Percentiles rank a stretch among this genome's conserved stretches.
Conservation (phyloP, 2,113 vertebrate species). For the Mesitornis unicolor region DNA sequence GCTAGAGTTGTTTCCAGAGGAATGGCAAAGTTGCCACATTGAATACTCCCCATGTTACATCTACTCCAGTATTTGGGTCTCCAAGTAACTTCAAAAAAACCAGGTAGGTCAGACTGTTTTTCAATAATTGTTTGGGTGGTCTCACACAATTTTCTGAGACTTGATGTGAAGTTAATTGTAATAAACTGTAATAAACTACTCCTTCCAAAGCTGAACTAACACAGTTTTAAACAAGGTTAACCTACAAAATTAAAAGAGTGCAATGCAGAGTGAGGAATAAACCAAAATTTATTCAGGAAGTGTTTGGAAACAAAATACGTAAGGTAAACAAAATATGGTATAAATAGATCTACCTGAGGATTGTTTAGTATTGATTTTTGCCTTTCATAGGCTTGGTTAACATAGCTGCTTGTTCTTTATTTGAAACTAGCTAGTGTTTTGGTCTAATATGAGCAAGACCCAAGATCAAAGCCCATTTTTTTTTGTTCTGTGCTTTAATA, state of each 20-base stretch:
- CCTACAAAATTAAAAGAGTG: fast-evolving
- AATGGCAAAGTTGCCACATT: neutral
- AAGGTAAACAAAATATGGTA: neutral
- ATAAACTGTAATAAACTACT: too few species aligned
- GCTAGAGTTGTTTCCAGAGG: neutral
- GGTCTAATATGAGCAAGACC: neutral
- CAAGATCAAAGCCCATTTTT: neutral
- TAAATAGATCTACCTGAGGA: neutral
- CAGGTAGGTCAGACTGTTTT: neutral
- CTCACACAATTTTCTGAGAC: neutral
- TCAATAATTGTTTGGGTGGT: neutral
- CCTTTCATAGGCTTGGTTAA: neutral
- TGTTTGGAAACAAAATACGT: neutral
- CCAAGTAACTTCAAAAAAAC: neutral
- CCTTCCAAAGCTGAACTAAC: neutral
- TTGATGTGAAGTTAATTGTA: neutral
- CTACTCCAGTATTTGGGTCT: neutral
- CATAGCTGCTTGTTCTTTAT: neutral
- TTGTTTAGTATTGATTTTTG: neutral
- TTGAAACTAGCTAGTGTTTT: neutral
- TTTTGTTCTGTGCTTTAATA: neutral
- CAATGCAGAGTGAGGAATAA: neutral
- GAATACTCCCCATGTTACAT: neutral
- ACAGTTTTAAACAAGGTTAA: neutral
- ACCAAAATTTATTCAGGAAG: neutral